Base-by-base conservation (phyloP, 2,888 invertebrate species). In the Latrodectus hesperus region DNA sequence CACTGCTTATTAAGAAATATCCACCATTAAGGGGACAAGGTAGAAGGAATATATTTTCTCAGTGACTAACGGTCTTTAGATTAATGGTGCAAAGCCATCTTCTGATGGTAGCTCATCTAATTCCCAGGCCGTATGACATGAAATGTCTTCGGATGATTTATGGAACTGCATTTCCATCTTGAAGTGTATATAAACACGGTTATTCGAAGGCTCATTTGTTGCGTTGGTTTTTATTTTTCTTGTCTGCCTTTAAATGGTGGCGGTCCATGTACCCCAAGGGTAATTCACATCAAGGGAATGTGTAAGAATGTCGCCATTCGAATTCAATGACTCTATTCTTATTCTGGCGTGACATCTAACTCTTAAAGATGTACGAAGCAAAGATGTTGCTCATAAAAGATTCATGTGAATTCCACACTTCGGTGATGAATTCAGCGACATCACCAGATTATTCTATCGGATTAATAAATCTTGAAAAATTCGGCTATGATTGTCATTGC, bases 1-100 rank as follows among this genome's bases (percentile, higher is more conserved):
- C 74, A 74, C 60, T 79, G 70, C 85, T 80, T 80, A 80, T 86
- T 86, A 80, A 86, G 85, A 80, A 86, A 76, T 86, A 80, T 76
- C 60, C 53, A 53, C 17, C 65, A 38, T 38, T 60, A 72, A 17
- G 51, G 55, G 53, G 73, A 67, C 22, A 26, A 52, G 64, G 2
- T 80, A 80, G 80, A 76, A 80, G 75, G 65, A 53, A 80, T 55
- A 38, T 38, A 38, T 38, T 38, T 38, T 38, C 38, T 38, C 38
- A 4, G 4, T 38, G 38, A 60, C 64, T 85, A 85, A 85, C 85
- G 79, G 85, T 73, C 75, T 70, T 52, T 52, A 86, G 85, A 86
- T 86, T 86, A 86, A 86, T 86, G 85, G 75, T 79, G 52, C 75
- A 52, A 65, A 53, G 11, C 51, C n/a, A 80, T 80, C 60, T 68